Evolutionary conservation across 2,113 vertebrate species (phyloP), one percentile per base, ranked within the genome.

Genomic region (Heteronetta atricapilla): DNA sequence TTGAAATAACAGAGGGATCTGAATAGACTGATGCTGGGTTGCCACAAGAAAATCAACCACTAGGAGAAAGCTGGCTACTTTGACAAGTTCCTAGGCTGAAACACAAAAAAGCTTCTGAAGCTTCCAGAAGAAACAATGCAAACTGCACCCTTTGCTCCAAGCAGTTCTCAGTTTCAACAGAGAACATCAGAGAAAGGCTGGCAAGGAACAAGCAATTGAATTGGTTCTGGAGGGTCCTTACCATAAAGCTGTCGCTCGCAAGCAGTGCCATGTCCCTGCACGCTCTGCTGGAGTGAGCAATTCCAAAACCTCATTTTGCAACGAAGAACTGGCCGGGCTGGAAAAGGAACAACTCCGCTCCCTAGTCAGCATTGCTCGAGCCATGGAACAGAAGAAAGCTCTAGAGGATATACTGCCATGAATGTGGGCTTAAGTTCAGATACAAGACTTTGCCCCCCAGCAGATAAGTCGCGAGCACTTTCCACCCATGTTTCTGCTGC

Each of bases 111-210:
- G 33, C 42, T 66, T 82, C 48, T 60, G 81, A 94, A 93, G 91
- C 56, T 94, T 96, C 86, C 94, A 96, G 91, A 95, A 86, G 66
- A 76, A 95, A 93, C 89, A 97, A 94, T 75, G 68, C 40, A 73
- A 82, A 80, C 78, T 36, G 84, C 46, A 80, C 21, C 70, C 66
- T 55, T 85, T 0, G 1, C 69, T 79, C 2, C 0, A 29, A 94
- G 73, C 40, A 0, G 68, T 25, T 36, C 82, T 68, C 18, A 2
- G 55, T 13, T 91, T 72, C 89, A 84, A 31, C 70, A 75, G 74
- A 82, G 84, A 8, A 50, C 56, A 31, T 23, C 40, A 58, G 75
- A 52, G 59, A 88, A 90, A 38, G 59, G 26, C 82, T 88, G 87
- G 82, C 93, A 95, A 29, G 69, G 72, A 10, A 72, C 13, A 63